Evolutionary conservation across 2,888 invertebrate genomes (phyloP).

Genomic region (Apotomis betuletana): DNA sequence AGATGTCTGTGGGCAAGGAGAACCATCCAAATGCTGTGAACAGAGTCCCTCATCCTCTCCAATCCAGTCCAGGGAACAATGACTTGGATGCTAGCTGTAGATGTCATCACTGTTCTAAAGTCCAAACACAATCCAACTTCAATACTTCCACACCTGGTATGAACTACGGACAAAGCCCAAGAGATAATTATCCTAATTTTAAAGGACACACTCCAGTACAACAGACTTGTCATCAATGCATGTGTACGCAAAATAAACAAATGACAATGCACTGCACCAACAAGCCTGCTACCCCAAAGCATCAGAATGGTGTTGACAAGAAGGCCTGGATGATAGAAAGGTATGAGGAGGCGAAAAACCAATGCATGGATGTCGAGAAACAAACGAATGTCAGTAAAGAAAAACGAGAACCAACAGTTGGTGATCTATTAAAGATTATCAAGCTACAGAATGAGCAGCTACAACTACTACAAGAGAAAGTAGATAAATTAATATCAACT

Average conservation of each 20-base stretch:
- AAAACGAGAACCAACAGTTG: slow-evolving; percentile 80
- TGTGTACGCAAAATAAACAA: slow-evolving; percentile 30
- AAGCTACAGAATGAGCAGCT: slow-evolving; percentile 87
- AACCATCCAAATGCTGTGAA: slow-evolving; percentile 51
- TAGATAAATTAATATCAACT: slow-evolving; percentile 79
- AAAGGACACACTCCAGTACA: neutral
- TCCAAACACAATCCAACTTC: slow-evolving; percentile 37
- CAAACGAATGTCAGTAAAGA: slow-evolving; percentile 64
- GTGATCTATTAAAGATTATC: slow-evolving; percentile 85
- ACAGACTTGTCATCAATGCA: slow-evolving; percentile 19
- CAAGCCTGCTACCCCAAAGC: slow-evolving; percentile 43
- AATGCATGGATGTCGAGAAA: slow-evolving; percentile 63
- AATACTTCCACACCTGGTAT: slow-evolving; percentile 33
- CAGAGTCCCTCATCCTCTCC: neutral
- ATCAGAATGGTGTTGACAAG: slow-evolving; percentile 65
- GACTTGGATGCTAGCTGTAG: slow-evolving; percentile 52
- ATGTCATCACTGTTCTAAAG: slow-evolving; percentile 64
- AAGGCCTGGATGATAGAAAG: slow-evolving; percentile 70
- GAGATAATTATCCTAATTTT: neutral
- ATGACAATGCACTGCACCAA: slow-evolving; percentile 8
- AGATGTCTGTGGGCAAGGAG: slow-evolving; percentile 63
- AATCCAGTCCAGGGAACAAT: neutral
- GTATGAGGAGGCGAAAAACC: slow-evolving; percentile 62
- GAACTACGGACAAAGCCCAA: neutral
- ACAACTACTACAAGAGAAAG: slow-evolving; percentile 85